These are phyloP conservation scores for Mus musculus DNA, from an alignment of 2,113 vertebrate genomes.

Conservation along the genomic window GRCm39 chr3:39823501-39824000, in stretches of 20 bases:
- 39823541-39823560: background rate
- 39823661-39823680: background rate
- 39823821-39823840: background rate
- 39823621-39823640: background rate
- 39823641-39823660: background rate
- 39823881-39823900: background rate
- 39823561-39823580: background rate
- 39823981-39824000: background rate
- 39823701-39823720: background rate
- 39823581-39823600: background rate
- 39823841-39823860: constrained; percentile 6
- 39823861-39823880: background rate
- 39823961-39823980: background rate
- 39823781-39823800: background rate
- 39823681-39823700: background rate
- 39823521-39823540: background rate
- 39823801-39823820: constrained; percentile 34
- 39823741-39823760: background rate
- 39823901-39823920: background rate
- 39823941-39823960: background rate
- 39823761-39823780: background rate
- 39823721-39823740: background rate
- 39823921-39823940: background rate
- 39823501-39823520: background rate
- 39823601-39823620: background rate